Evolutionary conservation across 1,140 invertebrate genomes (phyloP).

Genomic region (Amyelois transitella): DNA sequence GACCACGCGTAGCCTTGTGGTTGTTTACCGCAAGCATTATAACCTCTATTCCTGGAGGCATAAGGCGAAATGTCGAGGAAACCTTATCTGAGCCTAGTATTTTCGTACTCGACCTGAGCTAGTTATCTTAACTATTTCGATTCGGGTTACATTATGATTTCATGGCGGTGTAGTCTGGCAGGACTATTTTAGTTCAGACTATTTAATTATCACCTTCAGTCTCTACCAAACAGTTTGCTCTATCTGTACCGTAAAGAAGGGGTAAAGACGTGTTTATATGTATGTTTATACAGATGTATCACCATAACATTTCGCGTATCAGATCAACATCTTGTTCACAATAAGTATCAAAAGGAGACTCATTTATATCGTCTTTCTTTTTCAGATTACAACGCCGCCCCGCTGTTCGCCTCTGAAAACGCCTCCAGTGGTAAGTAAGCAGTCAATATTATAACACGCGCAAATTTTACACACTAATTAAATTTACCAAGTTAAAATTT

Average conservation of each 20-base stretch:
- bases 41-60: background rate
- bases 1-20: slow-evolving; percentile 1
- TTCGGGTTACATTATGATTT: background rate
- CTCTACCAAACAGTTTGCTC: too few relatives aligned
- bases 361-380: slow-evolving; percentile 16
- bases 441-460: background rate
- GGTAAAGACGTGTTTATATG: too few relatives aligned
- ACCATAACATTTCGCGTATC: too few relatives aligned
- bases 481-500: background rate
- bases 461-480: background rate
- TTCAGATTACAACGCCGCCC: slow-evolving; percentile 72
- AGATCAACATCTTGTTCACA: too few relatives aligned
- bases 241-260: too few relatives aligned
- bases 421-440: slow-evolving; percentile 66
- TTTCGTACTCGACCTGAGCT: slow-evolving; percentile 6
- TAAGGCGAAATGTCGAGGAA: background rate
- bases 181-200: background rate
- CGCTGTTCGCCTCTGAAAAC: slow-evolving; percentile 73
- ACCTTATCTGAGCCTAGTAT: background rate
- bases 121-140: slow-evolving; percentile 11
- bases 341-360: too few relatives aligned
- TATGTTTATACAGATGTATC: too few relatives aligned
- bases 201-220: too few relatives aligned
- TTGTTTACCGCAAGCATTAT: slow-evolving; percentile 1
- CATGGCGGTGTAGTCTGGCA: background rate